A percentile compares a stretch with the other conserved stretches of the same genome.
Evolutionary conservation across 1,140 invertebrate genomes (phyloP).

Genomic region (Ostrea denselamellosa): DNA sequence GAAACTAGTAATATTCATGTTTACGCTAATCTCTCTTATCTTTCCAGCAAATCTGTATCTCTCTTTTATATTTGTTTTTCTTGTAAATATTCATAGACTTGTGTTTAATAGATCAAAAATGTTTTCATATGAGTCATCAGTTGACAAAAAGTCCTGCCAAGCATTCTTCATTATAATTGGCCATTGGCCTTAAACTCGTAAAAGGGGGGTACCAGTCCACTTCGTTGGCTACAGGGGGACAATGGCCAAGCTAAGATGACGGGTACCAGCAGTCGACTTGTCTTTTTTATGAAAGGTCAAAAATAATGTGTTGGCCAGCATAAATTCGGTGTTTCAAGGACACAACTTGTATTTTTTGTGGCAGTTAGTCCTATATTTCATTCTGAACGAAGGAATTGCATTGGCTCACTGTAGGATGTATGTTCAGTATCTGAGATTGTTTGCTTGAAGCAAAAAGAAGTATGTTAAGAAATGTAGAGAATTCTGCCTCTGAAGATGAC

Average conservation of each 20-base stretch:
- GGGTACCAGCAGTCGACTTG: constrained; percentile 9
- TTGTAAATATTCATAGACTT: constrained; percentile 20
- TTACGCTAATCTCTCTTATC: background rate
- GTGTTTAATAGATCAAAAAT: background rate
- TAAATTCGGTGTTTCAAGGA: background rate
- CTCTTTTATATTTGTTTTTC: constrained; percentile 11
- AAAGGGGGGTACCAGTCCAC: constrained; percentile 12
- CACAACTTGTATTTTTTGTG: background rate
- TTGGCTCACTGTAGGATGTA: background rate
- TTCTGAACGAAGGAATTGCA: background rate
- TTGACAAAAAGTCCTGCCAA: constrained; percentile 19
- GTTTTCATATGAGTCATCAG: constrained; percentile 1
- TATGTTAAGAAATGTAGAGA: background rate
- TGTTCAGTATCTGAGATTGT: background rate
- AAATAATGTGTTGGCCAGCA: background rate
- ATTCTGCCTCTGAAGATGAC: background rate
- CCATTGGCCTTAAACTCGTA: constrained; percentile 19
- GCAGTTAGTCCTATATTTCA: background rate
- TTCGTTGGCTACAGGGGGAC: background rate
- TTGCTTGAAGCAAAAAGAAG: no score
- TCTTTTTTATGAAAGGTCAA: constrained; percentile 9
- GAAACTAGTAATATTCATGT: background rate
- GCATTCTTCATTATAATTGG: constrained; percentile 21
- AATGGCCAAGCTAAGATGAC: background rate
- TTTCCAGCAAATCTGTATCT: constrained; percentile 9